Evolutionary conservation across 2,113 vertebrate species (phyloP).

Genomic region (Alosa alosa): DNA sequence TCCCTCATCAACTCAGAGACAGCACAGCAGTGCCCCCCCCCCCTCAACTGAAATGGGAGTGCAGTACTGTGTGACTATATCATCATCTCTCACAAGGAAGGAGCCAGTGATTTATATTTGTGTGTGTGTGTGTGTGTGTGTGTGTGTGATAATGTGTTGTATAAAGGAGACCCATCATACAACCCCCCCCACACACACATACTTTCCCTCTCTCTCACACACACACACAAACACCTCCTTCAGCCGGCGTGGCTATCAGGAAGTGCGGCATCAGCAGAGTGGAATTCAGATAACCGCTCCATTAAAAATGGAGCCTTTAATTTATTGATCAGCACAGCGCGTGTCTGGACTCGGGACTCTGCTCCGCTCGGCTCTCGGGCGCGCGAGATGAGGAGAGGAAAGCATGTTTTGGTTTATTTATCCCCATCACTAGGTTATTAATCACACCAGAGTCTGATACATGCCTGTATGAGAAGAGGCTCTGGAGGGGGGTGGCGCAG

Average conservation of each 20-base stretch:
- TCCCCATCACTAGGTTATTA: constrained; percentile 48
- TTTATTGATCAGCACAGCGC: constrained; percentile 49
- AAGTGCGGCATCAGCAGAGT: constrained; percentile 49
- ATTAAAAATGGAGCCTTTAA: constrained; percentile 55
- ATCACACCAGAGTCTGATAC: constrained; percentile 44
- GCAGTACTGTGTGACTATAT: background rate
- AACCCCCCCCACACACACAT: background rate
- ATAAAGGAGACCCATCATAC: background rate
- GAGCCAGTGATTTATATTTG: background rate
- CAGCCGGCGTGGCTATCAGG: background rate
- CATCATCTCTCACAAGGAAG: constrained; percentile 11
- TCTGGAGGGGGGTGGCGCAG: background rate
- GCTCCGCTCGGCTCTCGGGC: constrained; percentile 1
- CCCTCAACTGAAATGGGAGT: background rate
- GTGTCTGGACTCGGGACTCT: background rate
- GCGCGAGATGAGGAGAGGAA: constrained; percentile 40
- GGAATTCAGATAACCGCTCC: constrained; percentile 51
- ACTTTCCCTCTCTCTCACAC: background rate
- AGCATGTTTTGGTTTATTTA: constrained; percentile 49
- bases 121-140: background rate
- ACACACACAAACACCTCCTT: background rate
- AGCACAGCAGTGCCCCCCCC: background rate
- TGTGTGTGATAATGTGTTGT: background rate
- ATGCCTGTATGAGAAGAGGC: constrained; percentile 41
- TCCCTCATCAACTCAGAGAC: background rate